Base-by-base conservation (phyloP, 1,140 invertebrate genomes). In the Brachionus koreanus region DNA sequence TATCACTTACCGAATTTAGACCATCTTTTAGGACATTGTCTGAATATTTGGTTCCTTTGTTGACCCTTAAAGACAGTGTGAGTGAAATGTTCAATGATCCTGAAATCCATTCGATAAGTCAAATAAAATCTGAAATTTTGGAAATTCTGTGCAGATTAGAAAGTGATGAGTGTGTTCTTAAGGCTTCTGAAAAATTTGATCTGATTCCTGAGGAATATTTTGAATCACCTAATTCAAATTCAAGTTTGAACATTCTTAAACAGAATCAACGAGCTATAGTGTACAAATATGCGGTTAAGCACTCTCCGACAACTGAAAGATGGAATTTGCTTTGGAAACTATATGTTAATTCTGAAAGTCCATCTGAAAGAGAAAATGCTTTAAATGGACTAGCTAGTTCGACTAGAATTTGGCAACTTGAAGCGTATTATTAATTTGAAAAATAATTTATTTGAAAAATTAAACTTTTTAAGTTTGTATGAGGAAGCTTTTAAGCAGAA, bases 121-220 rank as follows among this genome's bases (percentile, higher is more conserved):
- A 72, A 72, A 72, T 72, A 23, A 72, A 72, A 72, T 23, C 33
- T 19, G 67, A 72, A 72, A 72, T 72, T 72, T 72, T 72, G 35
- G 67, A 42, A 5, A 23, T 72, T 39, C 13, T 72, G 13, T 72
- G 67, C 19, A 42, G 37, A 5, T 39, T 72, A 35, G 67, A 72
- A 42, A 72, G 33, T 72, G 67, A 72, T 39, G 19, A 72, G 39
- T 72, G 67, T 43, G 19, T 72, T 39, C 5, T 43, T 16, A 72
- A 43, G 42, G 35, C 67, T 5, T 39, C 13, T 16, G 67, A 72
- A 42, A 33, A 39, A 42, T 72, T 72, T 72, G 37, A 72, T 35
- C 3, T 42, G 35, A 72, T 72, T 39, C 67, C 67, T 16, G 16
- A 19, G 1, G 67, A 72, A 72, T 72, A 72, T 42, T 72, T 72